Conservation (phyloP, 2,888 invertebrate genomes). For the Norana najaformis region DNA sequence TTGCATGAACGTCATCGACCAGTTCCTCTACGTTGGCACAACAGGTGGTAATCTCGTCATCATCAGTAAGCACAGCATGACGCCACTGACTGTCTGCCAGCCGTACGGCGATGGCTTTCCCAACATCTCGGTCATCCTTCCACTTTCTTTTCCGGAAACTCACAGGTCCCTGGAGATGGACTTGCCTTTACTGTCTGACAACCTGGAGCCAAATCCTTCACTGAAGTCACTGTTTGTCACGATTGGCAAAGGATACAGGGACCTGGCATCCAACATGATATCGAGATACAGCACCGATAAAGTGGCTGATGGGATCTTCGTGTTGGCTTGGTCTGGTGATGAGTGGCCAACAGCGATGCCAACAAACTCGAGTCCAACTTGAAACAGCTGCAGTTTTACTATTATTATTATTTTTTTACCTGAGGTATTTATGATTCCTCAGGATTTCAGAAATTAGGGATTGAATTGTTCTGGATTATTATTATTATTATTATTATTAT, state of each 20-base stretch:
- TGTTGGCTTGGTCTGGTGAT: conserved; percentile 26
- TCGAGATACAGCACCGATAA: background rate
- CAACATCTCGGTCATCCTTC: conserved; percentile 38
- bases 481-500: background rate
- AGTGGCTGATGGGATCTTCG: conserved; percentile 18
- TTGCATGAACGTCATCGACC: conserved; percentile 70
- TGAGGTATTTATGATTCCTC: no score
- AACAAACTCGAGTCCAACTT: background rate
- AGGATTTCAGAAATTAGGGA: no score
- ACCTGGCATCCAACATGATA: conserved; percentile 27
- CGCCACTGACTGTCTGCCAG: conserved; percentile 79
- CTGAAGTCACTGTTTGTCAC: conserved; percentile 32
- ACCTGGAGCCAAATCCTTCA: background rate
- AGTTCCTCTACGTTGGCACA: conserved; percentile 81
- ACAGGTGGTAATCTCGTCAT: conserved; percentile 92
- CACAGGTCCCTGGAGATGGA: background rate
- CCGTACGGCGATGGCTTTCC: conserved; percentile 31
- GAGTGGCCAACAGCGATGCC: background rate
- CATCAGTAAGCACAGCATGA: conserved; percentile 78
- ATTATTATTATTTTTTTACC: conserved; percentile 21
- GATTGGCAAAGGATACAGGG: conserved; percentile 40
- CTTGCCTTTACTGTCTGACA: background rate
- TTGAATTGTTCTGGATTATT: no score
- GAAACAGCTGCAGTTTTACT: background rate
- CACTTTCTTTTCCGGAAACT: conserved; percentile 26